Conservation (phyloP, 2,797 vertebrate genomes). For the Carcharodon carcharias region DNA sequence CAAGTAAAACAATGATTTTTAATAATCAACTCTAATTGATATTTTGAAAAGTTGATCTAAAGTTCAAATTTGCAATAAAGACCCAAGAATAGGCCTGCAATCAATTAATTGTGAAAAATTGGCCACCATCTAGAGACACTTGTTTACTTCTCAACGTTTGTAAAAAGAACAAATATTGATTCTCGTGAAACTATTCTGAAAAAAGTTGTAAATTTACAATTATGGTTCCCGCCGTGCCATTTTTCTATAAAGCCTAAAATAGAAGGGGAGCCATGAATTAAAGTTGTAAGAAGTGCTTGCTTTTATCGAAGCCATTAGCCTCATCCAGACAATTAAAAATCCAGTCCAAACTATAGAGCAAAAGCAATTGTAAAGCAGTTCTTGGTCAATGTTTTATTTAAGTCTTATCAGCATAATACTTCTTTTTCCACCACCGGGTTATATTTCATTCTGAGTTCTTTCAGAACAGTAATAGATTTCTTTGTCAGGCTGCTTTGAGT, state of each 20-base stretch:
- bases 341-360: neutral
- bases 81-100: neutral
- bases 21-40: neutral
- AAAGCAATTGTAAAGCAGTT: neutral
- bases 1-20: neutral
- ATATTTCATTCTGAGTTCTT: conserved; percentile 31
- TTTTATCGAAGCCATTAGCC: neutral
- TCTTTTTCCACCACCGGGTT: neutral
- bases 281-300: neutral
- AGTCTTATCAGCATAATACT: neutral
- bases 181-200: neutral
- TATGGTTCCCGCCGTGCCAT: neutral
- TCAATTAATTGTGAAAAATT: neutral
- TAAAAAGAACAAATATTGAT: no score
- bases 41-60: conserved; percentile 1
- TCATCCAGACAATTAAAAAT: neutral
- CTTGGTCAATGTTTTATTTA: conserved; percentile 27
- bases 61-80: neutral
- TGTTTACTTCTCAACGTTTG: neutral
- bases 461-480: conserved; percentile 39
- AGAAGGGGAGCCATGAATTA: neutral
- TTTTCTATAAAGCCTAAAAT: neutral
- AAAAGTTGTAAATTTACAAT: neutral
- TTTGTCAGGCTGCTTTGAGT: conserved; percentile 40
- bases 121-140: neutral